Evolutionary conservation across 1,140 invertebrate genomes (phyloP), one percentile per base, ranked within the genome.

Genomic region (Rhyzopertha dominica): DNA sequence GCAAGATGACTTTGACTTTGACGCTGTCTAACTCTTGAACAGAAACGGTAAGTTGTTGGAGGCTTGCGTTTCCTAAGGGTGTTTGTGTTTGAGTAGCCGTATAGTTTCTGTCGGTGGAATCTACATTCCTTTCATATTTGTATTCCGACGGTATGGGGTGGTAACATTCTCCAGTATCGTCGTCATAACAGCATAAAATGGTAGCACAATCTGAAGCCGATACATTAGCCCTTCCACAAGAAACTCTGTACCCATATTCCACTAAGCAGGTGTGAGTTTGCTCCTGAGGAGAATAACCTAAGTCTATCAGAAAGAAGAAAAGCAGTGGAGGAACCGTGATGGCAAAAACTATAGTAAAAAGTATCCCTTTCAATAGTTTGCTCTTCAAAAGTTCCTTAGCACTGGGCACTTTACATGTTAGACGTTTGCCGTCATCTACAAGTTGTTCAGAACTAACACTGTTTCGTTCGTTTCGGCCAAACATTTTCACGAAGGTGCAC

Each of bases 91-190:
- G 10, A 16, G 22, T n/a, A 24, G 25, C n/a, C 10, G 18, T 9
- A 25, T 40, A 51, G 18, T 14, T 18, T 29, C 24, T 35, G 1
- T 17, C 13, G 8, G 22, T 34, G 34, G 29, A 12, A 13, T 39
- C 31, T 14, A 18, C 24, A 20, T 39, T 19, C 8, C 19, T 28
- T 18, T 48, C 32, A 31, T 55, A 57, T 5, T 8, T 43, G 42
- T 58, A 55, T 30, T 48, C 56, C 5, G 61, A 63, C 28, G 61
- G 61, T 30, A 58, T 39, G 47, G 39, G 56, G 42, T 63, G 61
- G 38, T 56, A 59, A 49, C 61, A 63, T 17, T 25, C 16, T 12
- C 49, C 19, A 4, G 48, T 53, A 2, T 44, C 46, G 16, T 23
- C 43, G 32, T 62, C 59, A 48, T 34, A 62, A 43, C 62, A 64